These are phyloP conservation scores for Pollenia labialis DNA, from an alignment of 2,888 invertebrate species.

Conservation along the genomic window DNA sequence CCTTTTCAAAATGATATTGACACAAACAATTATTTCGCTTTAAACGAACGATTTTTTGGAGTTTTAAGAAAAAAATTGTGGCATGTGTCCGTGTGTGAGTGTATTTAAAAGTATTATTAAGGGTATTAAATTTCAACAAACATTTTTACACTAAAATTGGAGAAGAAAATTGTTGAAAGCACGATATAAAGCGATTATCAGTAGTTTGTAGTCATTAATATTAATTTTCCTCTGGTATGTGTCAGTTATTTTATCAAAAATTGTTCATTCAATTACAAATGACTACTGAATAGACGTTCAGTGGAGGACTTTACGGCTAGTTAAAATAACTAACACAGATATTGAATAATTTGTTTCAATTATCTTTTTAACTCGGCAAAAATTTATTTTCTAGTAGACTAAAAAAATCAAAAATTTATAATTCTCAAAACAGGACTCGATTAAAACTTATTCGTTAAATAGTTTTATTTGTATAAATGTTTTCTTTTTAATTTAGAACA, in stretches of 20 bases:
- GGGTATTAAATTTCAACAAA: constrained; percentile 47
- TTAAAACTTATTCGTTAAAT: too few relatives aligned
- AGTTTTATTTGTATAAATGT: too few relatives aligned
- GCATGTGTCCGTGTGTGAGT: background rate
- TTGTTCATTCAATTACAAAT: background rate
- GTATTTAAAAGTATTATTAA: constrained; percentile 30
- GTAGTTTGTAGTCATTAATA: constrained; percentile 58
- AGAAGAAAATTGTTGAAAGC: constrained; percentile 63
- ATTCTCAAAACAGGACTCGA: too few relatives aligned
- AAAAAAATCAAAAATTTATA: too few relatives aligned
- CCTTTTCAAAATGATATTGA: background rate
- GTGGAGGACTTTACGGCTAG: background rate
- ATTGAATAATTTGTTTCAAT: background rate
- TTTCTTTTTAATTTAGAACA: too few relatives aligned
- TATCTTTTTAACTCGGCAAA: too few relatives aligned
- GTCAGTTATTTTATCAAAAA: background rate
- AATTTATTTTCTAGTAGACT: too few relatives aligned
- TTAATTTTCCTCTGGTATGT: constrained; percentile 29
- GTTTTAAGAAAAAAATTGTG: background rate
- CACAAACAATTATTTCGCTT: background rate
- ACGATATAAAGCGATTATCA: constrained; percentile 68
- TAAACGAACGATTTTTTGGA: constrained; percentile 44
- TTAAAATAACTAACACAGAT: background rate
- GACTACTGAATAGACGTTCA: background rate
- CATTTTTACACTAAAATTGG: constrained; percentile 56